Base-by-base conservation (phyloP, 2,797 vertebrate genomes). In the Chromobotia macracanthus region DNA sequence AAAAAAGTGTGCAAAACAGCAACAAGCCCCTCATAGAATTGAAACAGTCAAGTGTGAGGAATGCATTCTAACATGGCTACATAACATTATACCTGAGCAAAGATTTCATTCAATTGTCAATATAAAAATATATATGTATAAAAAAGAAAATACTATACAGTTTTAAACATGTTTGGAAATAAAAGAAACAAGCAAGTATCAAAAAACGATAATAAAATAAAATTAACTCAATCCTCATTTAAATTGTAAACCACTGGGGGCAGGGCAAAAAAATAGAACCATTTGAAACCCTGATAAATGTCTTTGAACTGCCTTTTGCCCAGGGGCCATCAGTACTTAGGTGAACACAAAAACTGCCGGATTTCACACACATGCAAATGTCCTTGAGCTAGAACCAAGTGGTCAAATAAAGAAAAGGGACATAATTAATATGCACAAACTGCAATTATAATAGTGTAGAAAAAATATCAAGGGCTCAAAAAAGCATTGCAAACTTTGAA, bases 301-400 rank as follows among this genome's bases (percentile, higher is more conserved):
- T 75, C 89, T 91, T 91, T 92, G 90, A 92, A 92, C 91, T 92
- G 89, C 90, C 88, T 90, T 91, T 90, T 90, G 90, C 91, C 91
- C 89, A 79, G 19, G 82, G 91, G 91, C 88, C 84, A 79, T 86
- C 85, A 84, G 84, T 84, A 77, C 84, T 88, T 86, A 80, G 88
- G 86, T 80, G 44, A 85, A 84, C 83, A 71, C 77, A 73, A 48
- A 82, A 84, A 84, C 72, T n/a, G 84, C 84, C 86, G 89, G 87
- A 89, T 89, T 91, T 89, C 89, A 92, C 89, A 92, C 90, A 92
- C 77, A 91, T 92, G 90, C 89, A 93, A 94, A 94, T 91, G 86
- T 90, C 86, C 86, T 88, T 75, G 84, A 87, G 86, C 79, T 83
- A 87, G 84, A 86, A 87, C 82, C 83, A 88, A 83, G 85, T 82